Evolutionary conservation across 1,140 invertebrate genomes (phyloP), one percentile per base, ranked within the genome.

Genomic region (Zaprionus ornatus): DNA sequence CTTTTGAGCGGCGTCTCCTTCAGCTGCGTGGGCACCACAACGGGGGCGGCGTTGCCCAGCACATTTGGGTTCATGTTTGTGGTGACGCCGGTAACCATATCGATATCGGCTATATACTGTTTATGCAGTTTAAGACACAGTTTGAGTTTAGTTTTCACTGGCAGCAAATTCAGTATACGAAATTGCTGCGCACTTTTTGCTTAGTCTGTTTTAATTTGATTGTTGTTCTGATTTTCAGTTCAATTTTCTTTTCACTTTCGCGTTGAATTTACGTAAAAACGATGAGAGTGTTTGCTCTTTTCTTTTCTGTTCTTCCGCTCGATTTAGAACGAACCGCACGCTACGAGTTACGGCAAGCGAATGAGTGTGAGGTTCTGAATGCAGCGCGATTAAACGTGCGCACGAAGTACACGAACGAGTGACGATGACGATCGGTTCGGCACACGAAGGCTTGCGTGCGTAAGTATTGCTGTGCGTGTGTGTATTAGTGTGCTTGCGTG

Each of bases 51-150:
- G 50, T 85, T 75, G 70, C 85, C 91, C 71, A 92, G 61, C 37
- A 92, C 80, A 75, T 84, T 90, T 75, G 77, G 77, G 45, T 65
- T 91, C 91, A 92, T 92, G 68, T 74, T 92, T 40, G 79, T 68
- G 50, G 82, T 87, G 42, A 91, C 82, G 84, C 91, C 91, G 82
- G 91, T 92, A 90, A 92, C 91, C 91, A 92, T 92, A 79, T 92
- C 86, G 63, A 55, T 68, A 70, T 72, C 57, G 84, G 82, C 77
- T 63, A 80, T 69, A 68, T 76, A 88, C 68, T 91, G 68, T 80
- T 91, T 87, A 70, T 87, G 72, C 69, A 81, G 80, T 81, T 90
- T 90, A 35, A 80, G 74, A 77, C 82, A 91, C 80, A 90, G 80
- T 91, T 90, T 87, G 77, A 68, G 59, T 64, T 45, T 17, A 37